These are phyloP conservation scores for Calonectris borealis DNA, from an alignment of 2,113 vertebrate species.

Conservation along the genomic window DNA sequence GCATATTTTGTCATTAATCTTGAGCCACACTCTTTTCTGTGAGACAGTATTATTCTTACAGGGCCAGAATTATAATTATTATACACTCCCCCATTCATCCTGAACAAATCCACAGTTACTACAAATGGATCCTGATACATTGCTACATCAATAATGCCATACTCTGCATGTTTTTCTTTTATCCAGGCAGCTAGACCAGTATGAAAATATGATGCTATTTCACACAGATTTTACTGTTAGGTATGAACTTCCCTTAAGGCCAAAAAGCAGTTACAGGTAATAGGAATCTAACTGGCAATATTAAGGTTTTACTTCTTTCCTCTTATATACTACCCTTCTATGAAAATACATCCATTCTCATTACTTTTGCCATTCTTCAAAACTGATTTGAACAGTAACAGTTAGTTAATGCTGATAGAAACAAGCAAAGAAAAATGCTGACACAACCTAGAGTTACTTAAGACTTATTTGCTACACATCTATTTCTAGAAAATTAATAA, in stretches of 20 bases:
- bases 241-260: conserved; percentile 32
- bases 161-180: neutral
- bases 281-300: conserved; percentile 23
- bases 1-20: neutral
- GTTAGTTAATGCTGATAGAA: conserved; percentile 12
- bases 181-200: neutral
- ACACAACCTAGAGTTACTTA: neutral
- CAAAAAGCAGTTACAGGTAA: conserved; percentile 44
- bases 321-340: neutral
- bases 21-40: neutral
- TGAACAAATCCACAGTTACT: neutral
- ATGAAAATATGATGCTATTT: neutral
- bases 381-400: conserved; percentile 25
- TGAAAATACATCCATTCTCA: conserved; percentile 30
- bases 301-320: conserved; percentile 30
- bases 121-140: neutral
- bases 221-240: conserved; percentile 20
- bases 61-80: neutral
- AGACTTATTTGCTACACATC: neutral
- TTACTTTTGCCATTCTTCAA: conserved; percentile 38
- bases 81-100: neutral
- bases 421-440: conserved; percentile 30
- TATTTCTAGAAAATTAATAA: conserved; percentile 11
- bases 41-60: neutral
- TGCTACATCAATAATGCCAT: neutral